Evolutionary conservation across 2,888 invertebrate species (phyloP), one percentile per base, ranked within the genome.

Genomic region (Euplagia quadripunctaria): DNA sequence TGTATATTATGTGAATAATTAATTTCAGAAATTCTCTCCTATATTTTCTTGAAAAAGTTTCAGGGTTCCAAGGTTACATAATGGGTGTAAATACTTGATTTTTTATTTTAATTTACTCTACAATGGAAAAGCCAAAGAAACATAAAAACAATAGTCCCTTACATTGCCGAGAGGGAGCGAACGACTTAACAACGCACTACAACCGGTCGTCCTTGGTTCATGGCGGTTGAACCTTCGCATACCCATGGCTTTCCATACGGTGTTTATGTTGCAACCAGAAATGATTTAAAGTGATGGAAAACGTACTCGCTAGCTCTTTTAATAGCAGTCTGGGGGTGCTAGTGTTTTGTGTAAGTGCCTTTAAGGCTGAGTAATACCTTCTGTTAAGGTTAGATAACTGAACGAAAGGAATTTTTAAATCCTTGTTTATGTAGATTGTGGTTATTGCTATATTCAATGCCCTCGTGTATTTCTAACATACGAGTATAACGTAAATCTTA

Each of bases 141-240:
- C 6, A 55, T 2, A 72, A 67, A 42, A 73, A 55, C 43, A 65
- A 42, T 41, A 41, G 73, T 73, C 72, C 75, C 73, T 75, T 58
- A 74, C 75, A 80, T 75, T 71, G 74, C 76, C 12, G 71, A 77
- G 72, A 77, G 73, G 74, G 75, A 72, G 72, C 78, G 73, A 68
- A 68, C 73, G 71, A 72, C 70, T 75, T 75, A 63, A 66, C 71
- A 61, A 75, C 64, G 69, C 76, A 76, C 64, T 70, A 72, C 75
- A 78, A 85, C 84, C 78, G 79, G 84, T 78, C 88, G 89, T 90
- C 93, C 93, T 94, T 93, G 75, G 65, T 43, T 31, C 70, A 70
- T 75, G 93, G 86, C 80, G 84, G 80, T 83, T 90, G 87, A 89
- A 90, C 89, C 86, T 86, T 84, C 84, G 81, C 75, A 81, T 72